Base-by-base conservation (phyloP, 2,888 invertebrate genomes). In the Terebella lapidaria region DNA sequence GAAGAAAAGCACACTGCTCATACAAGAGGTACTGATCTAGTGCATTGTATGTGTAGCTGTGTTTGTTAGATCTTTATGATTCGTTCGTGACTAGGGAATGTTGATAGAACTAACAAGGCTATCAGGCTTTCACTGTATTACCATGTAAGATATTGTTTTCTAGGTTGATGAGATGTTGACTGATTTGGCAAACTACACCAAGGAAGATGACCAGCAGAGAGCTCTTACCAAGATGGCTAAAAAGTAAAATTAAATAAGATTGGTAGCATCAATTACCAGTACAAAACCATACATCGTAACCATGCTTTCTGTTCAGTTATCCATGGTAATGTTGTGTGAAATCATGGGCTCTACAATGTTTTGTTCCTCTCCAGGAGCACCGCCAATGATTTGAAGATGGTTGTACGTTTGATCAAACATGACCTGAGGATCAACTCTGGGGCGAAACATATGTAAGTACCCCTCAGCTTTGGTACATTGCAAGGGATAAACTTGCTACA, bases 361-460 rank as follows among this genome's bases (percentile, higher is more conserved):
- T 35, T 35, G 10, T 35, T n/a, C 10, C n/a, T n/a, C 30, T 57
- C 20, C 20, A 86, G 88, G 76, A 90, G 92, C 69, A 92, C 92
- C 1, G 81, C 85, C 0, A 86, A 89, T 72, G 95, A 96, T 80
- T 79, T 96, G 64, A 90, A 89, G 84, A 89, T 88, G 85, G 83
- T 94, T 1, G 87, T 96, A 24, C 85, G 94, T 18, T 82, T 95
- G 45, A 88, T 96, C 28, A 93, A 92, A 80, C 91, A 92, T 72
- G 95, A 96, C 83, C 84, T 96, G 60, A 83, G 93, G 68, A 94
- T 95, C 72, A 93, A 93, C 76, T 89, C 94, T 29, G 93, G 94
- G 0, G 89, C 94, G 0, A 92, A 94, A 78, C 92, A 92, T 78
- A 89, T 96, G 82, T 86, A 77, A 80, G 84, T 46, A 20, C n/a